Evolutionary conservation across 2,113 vertebrate genomes (phyloP), one percentile per base, ranked within the genome.

Genomic region (Dasyornis broadbenti): DNA sequence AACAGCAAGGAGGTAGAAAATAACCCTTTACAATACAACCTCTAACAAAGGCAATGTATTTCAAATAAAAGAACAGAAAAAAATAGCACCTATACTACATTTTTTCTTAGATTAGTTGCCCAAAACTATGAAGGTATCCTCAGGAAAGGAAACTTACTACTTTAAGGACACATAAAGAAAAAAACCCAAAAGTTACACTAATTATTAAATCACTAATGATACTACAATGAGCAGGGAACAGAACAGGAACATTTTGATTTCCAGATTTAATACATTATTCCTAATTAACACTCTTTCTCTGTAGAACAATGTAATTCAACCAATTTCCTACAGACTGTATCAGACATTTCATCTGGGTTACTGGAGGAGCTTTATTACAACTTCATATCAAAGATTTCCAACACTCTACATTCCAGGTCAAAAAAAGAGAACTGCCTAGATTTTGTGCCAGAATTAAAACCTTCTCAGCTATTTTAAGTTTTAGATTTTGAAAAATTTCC

Each of bases 111-210:
- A 70, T 28, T 23, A 65, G 11, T 35, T 75, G 24, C 31, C 15
- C 31, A 5, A 66, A 89, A 64, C 15, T 19, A 35, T 0, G 14
- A 42, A 0, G 0, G 17, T 18, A 84, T 17, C 5, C 7, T 50
- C 47, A 84, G 26, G 19, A 66, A 59, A 84, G 40, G 16, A 50
- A 87, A 75, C 4, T 63, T 39, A 63, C 47, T 9, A 44, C 9
- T 53, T 60, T 57, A 90, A 64, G 16, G 37, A 60, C 9, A 63
- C 53, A 9, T 27, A 54, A 7, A 54, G 37, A 26, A 17, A 87
- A 93, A 33, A 3, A 1, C 10, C 15, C 31, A 49, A 7, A 95
- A 60, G 6, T 65, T 50, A 57, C 53, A 73, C 10, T 42, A 53
- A 47, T 26, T n/a, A 63, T 21, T 70, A 7, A 65, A 69, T 47